Conservation (phyloP, 1,140 invertebrate genomes). For the Tetragonula clypearis region DNA sequence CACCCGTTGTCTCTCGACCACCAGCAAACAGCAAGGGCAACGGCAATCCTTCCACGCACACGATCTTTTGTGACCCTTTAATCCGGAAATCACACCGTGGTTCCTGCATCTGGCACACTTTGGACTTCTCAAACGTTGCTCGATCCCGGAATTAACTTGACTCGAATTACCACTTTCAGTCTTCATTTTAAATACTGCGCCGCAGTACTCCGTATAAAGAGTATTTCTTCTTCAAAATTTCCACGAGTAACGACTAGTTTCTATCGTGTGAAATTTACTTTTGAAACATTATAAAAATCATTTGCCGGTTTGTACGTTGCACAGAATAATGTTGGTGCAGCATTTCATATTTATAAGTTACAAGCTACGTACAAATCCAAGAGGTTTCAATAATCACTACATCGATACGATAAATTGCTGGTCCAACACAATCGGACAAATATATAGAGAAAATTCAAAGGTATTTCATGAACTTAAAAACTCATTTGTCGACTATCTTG, state of each 20-base stretch:
- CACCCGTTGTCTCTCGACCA: constrained; percentile 92
- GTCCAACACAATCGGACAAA: neutral
- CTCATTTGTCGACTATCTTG: neutral
- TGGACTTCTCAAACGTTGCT: constrained; percentile 85
- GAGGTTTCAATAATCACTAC: neutral
- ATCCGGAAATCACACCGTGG: constrained; percentile 93
- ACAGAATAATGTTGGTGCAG: neutral
- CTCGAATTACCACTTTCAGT: constrained; percentile 35
- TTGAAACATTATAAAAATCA: neutral
- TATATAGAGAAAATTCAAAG: neutral
- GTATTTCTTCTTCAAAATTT: neutral
- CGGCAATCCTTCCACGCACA: constrained; percentile 91
- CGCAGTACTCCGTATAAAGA: neutral
- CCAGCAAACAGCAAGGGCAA: constrained; percentile 93
- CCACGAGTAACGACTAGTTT: neutral
- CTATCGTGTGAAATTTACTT: neutral
- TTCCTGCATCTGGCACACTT: constrained; percentile 95
- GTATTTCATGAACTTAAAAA: neutral
- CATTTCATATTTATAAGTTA: neutral
- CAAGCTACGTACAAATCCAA: neutral
- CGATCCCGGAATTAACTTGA: constrained; percentile 48
- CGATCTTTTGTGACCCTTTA: constrained; percentile 93
- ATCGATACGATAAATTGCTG: neutral
- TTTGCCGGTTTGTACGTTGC: neutral
- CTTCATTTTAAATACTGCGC: constrained; percentile 40